Conservation (phyloP, 1,140 invertebrate species). For the Pseudachorutes palmiensis region DNA sequence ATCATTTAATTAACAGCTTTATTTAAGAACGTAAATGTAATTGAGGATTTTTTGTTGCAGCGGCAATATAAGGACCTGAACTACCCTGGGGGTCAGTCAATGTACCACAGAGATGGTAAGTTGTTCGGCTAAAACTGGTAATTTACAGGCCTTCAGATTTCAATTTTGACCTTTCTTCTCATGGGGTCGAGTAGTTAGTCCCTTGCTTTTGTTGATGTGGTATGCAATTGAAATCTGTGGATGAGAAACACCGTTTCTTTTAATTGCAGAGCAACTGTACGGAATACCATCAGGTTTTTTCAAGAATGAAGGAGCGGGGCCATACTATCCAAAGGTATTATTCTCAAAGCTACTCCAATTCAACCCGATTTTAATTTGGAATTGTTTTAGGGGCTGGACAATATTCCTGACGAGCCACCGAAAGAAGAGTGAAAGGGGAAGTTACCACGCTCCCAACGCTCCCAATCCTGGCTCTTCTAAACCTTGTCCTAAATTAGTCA, state of each 20-base stretch:
- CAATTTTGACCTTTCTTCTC: too few relatives aligned
- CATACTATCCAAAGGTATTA: slow-evolving; percentile 13
- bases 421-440: not conserved
- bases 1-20: not conserved
- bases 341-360: slow-evolving; percentile 2
- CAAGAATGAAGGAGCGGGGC: slow-evolving; percentile 9
- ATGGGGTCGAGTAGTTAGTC: too few relatives aligned
- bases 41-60: not conserved
- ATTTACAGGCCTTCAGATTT: too few relatives aligned
- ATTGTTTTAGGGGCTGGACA: slow-evolving; percentile 31
- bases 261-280: too few relatives aligned
- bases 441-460: too few relatives aligned
- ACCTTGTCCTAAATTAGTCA: too few relatives aligned
- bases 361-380: not conserved
- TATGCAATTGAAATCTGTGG: too few relatives aligned
- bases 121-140: too few relatives aligned
- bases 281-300: too few relatives aligned
- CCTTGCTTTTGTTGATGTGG: too few relatives aligned
- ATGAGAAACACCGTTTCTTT: too few relatives aligned
- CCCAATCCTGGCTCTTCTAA: too few relatives aligned
- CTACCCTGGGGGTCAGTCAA: not conserved
- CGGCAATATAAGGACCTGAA: not conserved
- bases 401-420: slow-evolving; percentile 24
- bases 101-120: slow-evolving; percentile 14
- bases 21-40: not conserved